Base-by-base conservation (phyloP, 1,140 invertebrate species). In the Steinernema feltiae region DNA sequence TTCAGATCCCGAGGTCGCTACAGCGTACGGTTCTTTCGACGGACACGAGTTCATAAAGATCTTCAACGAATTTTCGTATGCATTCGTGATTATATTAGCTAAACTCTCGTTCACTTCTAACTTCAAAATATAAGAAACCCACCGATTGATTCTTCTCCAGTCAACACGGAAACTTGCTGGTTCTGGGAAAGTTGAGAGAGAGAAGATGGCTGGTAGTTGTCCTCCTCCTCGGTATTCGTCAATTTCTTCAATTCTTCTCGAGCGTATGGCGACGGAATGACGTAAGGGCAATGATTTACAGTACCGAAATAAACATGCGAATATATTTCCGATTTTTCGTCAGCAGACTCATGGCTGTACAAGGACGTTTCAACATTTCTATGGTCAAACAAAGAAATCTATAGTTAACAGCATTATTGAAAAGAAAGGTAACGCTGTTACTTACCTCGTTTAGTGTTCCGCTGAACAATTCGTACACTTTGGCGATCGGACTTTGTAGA, bases 261-360 rank as follows among this genome's bases (percentile, higher is more conserved):
- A 17, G 63, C 72, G 2, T 21, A 7, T 18, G 71, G 35, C 3
- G 74, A 76, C 29, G 73, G 74, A 29, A 76, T 77, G 17, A 76
- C 76, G 29, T 75, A 76, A 2, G 74, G 74, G 1, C 74, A 31
- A 76, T 76, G 30, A 35, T 76, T 76, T 15, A 48, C 18, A 3
- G 46, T 76, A 0, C 74, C 74, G 24, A 63, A 63, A 21, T 76
- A 76, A 32, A 71, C 21, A 30, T 73, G 24, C 29, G 27, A 73
- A 24, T 31, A 29, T 30, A 71, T 48, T n/a, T 29, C 1, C 27
- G 29, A n/a, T 32, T 32, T 0, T 77, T 63, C 53, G 53, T 76
- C 73, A 17, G 72, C 30, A 0, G 21, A n/a, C 31, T 17, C 30
- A 32, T 31, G 7, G 72, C 35, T 69, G 72, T n/a, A 27, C 46